phyloP scores from a whole-genome alignment of 1,140 invertebrate species.

The Drosophila arizonae region DNA sequence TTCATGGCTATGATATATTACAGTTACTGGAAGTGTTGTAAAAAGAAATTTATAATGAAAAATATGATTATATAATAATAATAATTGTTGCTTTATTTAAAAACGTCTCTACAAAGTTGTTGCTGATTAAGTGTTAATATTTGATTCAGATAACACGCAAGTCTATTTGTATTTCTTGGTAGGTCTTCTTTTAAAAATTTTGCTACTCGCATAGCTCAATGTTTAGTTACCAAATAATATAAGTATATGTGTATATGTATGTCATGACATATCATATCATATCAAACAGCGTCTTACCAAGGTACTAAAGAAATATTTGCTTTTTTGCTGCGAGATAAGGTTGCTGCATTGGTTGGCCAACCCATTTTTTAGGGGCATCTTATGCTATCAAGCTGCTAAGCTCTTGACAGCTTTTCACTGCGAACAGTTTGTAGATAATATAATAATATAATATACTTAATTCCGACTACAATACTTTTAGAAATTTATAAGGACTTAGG shows the following conservation, averaged over 20 bases:
- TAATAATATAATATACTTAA: conserved; percentile 28
- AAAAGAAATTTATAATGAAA: conserved; percentile 36
- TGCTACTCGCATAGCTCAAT: conserved; percentile 66
- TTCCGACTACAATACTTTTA: conserved; percentile 62
- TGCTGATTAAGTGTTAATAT: conserved; percentile 73
- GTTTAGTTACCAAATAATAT: conserved; percentile 33
- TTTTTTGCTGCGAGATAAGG: conserved; percentile 32
- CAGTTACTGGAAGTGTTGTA: conserved; percentile 36
- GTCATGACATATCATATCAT: background rate
- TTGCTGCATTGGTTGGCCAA: conserved; percentile 36
- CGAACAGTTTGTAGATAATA: conserved; percentile 28
- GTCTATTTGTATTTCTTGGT: conserved; percentile 49
- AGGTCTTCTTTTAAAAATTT: conserved; percentile 59
- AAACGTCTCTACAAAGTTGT: conserved; percentile 82
- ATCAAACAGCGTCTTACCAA: conserved; percentile 55
- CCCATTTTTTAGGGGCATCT: background rate
- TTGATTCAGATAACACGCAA: conserved; percentile 75
- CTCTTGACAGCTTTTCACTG: conserved; percentile 41
- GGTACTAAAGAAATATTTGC: conserved; percentile 72
- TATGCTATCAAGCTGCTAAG: conserved; percentile 44
- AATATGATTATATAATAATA: conserved; percentile 52
- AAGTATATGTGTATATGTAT: background rate
- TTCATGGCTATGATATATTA: background rate
- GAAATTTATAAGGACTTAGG: conserved; percentile 50
- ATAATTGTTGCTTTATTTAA: conserved; percentile 77